Evolutionary conservation across 2,797 vertebrate species (phyloP), one percentile per base, ranked within the genome.

Genomic region (Eospalax fontanierii): DNA sequence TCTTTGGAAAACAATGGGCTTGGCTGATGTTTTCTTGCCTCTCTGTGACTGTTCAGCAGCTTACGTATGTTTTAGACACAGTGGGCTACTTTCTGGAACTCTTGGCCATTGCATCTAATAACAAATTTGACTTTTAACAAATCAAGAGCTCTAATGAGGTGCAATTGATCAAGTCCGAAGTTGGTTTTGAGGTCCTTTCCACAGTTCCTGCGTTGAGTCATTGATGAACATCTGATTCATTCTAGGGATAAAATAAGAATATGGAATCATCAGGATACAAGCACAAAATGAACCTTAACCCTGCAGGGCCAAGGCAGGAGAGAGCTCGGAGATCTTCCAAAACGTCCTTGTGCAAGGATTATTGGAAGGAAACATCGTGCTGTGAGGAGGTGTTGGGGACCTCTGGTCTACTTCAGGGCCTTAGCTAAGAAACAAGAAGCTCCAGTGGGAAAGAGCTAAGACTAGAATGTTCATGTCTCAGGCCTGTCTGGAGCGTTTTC

Each of bases 231-330:
- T 46, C 84, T 87, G 76, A 86, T 87, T 90, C 85, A 90, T 66
- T 43, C 59, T 22, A 19, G 79, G 38, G 78, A 91, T 95, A 95
- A 97, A 92, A 91, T 35, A 95, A 89, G 83, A 90, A 93, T 38
- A 35, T 80, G 74, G n/a, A 95, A 78, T 57, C 81, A 50, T 89
- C 90, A 90, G 87, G 84, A 70, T 91, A 87, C 79, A 6, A 18
- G 89, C 81, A 28, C 57, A 86, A 92, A 84, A 73, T 89, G 93
- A 89, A 88, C 91, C 66, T 88, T 79, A 78, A 92, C 83, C 73
- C 86, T 80, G 43, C 82, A 93, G 82, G 40, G 57, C 89, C 68
- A 63, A 85, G 65, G 26, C 76, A 71, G 16, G 63, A 61, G 90
- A 84, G 75, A 35, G 66, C 87, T 78, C 93, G 70, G 65, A 96